phyloP scores from a whole-genome alignment of 1,140 invertebrate species.

The Lethrus apterus region DNA sequence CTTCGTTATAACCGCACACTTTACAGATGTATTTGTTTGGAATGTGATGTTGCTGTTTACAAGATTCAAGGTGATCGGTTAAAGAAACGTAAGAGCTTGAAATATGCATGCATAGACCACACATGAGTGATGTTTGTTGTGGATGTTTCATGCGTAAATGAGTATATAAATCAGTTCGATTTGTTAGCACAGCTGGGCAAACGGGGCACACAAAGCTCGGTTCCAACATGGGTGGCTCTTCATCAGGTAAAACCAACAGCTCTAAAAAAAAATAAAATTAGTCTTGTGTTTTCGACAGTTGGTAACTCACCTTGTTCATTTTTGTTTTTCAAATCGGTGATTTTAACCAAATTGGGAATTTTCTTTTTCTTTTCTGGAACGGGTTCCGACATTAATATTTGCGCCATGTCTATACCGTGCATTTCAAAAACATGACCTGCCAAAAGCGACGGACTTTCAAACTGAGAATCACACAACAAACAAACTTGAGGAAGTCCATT shows the following conservation, averaged over 20 bases:
- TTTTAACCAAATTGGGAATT: constrained; percentile 37
- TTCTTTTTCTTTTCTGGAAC: constrained; percentile 28
- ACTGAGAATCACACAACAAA: constrained; percentile 33
- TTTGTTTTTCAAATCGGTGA: constrained; percentile 34
- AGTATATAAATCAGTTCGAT: constrained; percentile 47
- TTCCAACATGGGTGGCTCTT: constrained; percentile 24
- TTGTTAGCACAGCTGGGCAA: constrained; percentile 31
- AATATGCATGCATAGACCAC: constrained; percentile 51
- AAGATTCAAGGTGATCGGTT: constrained; percentile 46
- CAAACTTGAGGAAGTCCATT: constrained; percentile 33
- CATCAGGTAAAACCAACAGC: too few relatives aligned
- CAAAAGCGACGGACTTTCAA: constrained; percentile 21
- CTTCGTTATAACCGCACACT: constrained; percentile 53
- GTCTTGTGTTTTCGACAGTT: too few relatives aligned
- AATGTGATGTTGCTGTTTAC: constrained; percentile 42
- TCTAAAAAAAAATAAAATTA: too few relatives aligned
- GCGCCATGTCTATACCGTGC: constrained; percentile 35
- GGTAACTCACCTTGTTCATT: constrained; percentile 23
- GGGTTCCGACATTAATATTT: constrained; percentile 21
- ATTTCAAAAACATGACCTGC: constrained; percentile 34
- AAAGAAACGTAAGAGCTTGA: constrained; percentile 45
- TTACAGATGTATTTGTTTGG: constrained; percentile 42
- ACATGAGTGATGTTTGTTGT: constrained; percentile 48
- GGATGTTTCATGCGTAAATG: constrained; percentile 52
- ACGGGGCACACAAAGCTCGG: constrained; percentile 30